These are phyloP conservation scores for Pomacea canaliculata DNA, from an alignment of 2,888 invertebrate species.

Conservation along the genomic window DNA sequence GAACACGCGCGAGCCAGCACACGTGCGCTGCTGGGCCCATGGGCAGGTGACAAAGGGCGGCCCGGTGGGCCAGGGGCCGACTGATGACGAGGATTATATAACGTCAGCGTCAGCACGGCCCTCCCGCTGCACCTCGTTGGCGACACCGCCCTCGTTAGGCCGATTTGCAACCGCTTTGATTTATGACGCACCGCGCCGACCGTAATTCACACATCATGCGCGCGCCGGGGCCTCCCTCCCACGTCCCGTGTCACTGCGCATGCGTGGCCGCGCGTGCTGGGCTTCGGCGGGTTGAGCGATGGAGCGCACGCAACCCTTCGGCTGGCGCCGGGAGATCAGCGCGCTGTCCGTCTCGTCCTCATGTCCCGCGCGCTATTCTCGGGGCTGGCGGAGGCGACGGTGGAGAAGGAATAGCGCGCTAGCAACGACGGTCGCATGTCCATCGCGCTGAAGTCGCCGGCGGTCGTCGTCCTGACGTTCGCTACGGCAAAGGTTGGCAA, in stretches of 20 bases:
- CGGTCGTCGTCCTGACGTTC: neutral
- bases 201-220: constrained; percentile 4
- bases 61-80: too few species aligned
- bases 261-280: neutral
- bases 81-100: too few species aligned
- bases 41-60: too few species aligned
- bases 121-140: neutral
- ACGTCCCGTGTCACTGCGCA: neutral
- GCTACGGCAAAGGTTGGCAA: neutral
- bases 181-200: neutral
- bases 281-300: neutral
- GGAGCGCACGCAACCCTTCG: neutral
- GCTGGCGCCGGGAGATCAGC: neutral
- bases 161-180: constrained; percentile 6
- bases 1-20: too few species aligned
- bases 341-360: neutral
- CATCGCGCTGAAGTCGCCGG: neutral
- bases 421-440: too few species aligned
- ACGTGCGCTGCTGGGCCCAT: too few species aligned
- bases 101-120: too few species aligned
- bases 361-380: neutral
- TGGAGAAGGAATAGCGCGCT: neutral
- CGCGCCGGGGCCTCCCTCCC: neutral
- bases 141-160: neutral
- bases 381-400: neutral